A percentile compares a stretch with the other conserved stretches of the same genome.
Conservation (phyloP, 92 coral and sea anemone species). For the Hydrozoanthus gracilis region DNA sequence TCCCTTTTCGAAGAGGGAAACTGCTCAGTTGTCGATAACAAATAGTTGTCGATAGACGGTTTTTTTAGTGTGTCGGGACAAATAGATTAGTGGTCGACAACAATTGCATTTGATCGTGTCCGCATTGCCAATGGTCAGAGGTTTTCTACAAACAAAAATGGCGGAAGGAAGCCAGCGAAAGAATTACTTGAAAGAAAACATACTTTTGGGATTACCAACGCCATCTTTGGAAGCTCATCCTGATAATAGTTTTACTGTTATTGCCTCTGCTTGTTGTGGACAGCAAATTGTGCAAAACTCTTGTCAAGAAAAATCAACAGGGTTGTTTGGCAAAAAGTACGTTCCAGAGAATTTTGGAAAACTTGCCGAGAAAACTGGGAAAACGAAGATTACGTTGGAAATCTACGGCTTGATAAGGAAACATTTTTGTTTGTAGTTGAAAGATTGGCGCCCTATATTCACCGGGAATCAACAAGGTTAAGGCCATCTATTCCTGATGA, state of each 20-base stretch:
- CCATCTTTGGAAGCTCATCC: slow-evolving; percentile 3
- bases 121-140: slow-evolving; percentile 45
- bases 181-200: not conserved
- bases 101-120: slow-evolving; percentile 29
- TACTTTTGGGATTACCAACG: slow-evolving; percentile 33
- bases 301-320: slow-evolving; percentile 39
- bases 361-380: slow-evolving; percentile 52
- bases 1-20: not conserved
- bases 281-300: slow-evolving; percentile 32
- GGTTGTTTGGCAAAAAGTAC: slow-evolving; percentile 42
- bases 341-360: slow-evolving; percentile 51
- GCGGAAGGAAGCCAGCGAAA: slow-evolving; percentile 29
- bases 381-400: slow-evolving; percentile 40
- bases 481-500: slow-evolving; percentile 43
- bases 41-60: slow-evolving; percentile 38
- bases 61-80: slow-evolving; percentile 20
- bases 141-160: slow-evolving; percentile 32
- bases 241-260: slow-evolving; percentile 22
- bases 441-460: slow-evolving; percentile 48
- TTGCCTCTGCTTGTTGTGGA: slow-evolving; percentile 38
- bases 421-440: slow-evolving; percentile 43
- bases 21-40: slow-evolving; percentile 46
- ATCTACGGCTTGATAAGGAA: slow-evolving; percentile 50
- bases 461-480: slow-evolving; percentile 46
- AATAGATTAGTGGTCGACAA: slow-evolving; percentile 41